Percentiles rank a stretch among this genome's conserved stretches.
Evolutionary conservation across 2,113 vertebrate species (phyloP).

Genomic region (Ptilonorhynchus violaceus): DNA sequence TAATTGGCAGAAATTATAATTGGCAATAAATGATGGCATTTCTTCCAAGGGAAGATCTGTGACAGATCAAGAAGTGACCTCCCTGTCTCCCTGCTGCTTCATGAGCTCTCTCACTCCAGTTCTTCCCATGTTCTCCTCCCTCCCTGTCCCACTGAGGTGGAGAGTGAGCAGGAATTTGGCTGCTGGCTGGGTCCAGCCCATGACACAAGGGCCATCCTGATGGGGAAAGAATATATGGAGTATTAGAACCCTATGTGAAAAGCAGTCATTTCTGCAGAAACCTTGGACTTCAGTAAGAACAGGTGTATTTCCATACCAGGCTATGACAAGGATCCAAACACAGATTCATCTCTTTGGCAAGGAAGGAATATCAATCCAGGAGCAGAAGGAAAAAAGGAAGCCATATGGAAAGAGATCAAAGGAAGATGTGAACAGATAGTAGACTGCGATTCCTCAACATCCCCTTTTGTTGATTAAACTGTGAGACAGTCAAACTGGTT

Average conservation of each 20-base stretch:
- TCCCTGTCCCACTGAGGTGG: neutral
- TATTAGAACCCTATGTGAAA: neutral
- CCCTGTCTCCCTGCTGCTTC: neutral
- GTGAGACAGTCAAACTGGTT: neutral
- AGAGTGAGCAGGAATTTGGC: neutral
- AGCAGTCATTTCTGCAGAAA: neutral
- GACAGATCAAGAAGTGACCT: neutral
- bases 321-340: neutral
- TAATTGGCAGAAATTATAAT: neutral
- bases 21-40: neutral
- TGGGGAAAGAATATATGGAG: neutral
- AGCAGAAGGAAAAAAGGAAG: neutral
- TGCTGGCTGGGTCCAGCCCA: neutral
- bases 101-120: neutral
- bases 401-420: neutral
- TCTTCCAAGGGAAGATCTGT: neutral
- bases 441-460: neutral
- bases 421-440: neutral
- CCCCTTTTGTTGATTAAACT: neutral
- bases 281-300: neutral
- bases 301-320: neutral
- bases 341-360: neutral
- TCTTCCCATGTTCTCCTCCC: neutral
- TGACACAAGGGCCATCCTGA: neutral
- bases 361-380: neutral